Evolutionary conservation across 2,113 vertebrate species (phyloP), one percentile per base, ranked within the genome.

Genomic region (Stomatorhinus ivindoensis): DNA sequence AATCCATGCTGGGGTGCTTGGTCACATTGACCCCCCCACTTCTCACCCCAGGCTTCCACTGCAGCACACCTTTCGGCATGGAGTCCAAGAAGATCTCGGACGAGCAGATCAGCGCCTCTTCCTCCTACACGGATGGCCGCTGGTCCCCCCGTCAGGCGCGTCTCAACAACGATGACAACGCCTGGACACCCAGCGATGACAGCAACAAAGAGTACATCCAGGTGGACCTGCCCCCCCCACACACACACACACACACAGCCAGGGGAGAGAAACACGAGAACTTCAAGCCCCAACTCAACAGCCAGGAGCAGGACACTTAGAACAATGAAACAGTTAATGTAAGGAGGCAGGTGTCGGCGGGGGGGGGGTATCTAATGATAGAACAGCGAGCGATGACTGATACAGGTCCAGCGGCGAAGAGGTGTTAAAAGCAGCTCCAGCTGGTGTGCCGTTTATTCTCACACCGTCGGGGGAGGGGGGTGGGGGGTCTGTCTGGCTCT

Each of bases 161-260:
- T 7, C 98, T 99, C 89, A 98, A 99, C 90, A 98, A 98, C 2
- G 96, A 97, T 2, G 97, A 99, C 95, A 99, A 99, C 0, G 98
- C 97, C 91, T 99, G 98, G 98, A 99, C 98, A 0, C 98, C 98
- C 7, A 95, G 96, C 7, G 96, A 98, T 90, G 98, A 99, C 93
- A 98, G 96, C 95, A 97, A 96, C 96, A 99, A 96, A 91, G 98
- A 99, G 89, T 99, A 95, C 88, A 97, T 99, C 87, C 98, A 99
- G 98, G 98, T 99, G 94, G 1, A 87, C 24, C 90, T 90, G 89
- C 90, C 76, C 7, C 7, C 7, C 55, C 21, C 21, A n/a, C 21
- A 21, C 21, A 24, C 55, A 61, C 21, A 21, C 61, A 61, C 58
- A n/a, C 61, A 69, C 24, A 73, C n/a, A 35, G 65, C 65, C 27